Evolutionary conservation across 1,140 invertebrate genomes (phyloP).

Genomic region (Drosophila azteca): DNA sequence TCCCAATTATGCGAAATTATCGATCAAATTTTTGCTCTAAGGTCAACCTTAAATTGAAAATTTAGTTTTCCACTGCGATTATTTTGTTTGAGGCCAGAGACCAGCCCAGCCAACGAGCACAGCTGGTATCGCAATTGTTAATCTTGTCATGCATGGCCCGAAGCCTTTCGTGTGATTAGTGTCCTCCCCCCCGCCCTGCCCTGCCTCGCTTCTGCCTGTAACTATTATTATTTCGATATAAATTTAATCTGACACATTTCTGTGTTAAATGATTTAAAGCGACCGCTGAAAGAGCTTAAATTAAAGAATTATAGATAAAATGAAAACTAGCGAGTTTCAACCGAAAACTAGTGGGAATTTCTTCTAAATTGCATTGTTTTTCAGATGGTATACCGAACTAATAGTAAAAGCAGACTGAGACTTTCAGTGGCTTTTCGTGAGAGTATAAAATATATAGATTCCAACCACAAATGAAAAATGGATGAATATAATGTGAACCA

Average conservation of each 20-base stretch:
- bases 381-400: too few species aligned
- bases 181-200: background rate
- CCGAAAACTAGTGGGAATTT: too few species aligned
- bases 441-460: too few species aligned
- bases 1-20: conserved; percentile 82
- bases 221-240: conserved; percentile 25
- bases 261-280: conserved; percentile 11
- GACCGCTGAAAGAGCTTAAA: background rate
- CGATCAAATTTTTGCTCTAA: conserved; percentile 78
- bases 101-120: conserved; percentile 5
- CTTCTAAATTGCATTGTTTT: too few species aligned
- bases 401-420: too few species aligned
- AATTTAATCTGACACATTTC: conserved; percentile 7
- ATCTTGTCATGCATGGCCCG: conserved; percentile 50
- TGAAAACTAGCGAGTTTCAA: too few species aligned
- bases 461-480: too few species aligned
- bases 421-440: too few species aligned
- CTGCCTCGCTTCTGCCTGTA: background rate
- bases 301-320: too few species aligned
- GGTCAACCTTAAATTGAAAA: conserved; percentile 80
- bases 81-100: conserved; percentile 15
- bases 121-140: conserved; percentile 48
- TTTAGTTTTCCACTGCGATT: conserved; percentile 29
- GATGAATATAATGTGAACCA: too few species aligned
- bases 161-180: conserved; percentile 28